Conservation (phyloP, 2,888 invertebrate species). For the Panorpa germanica region DNA sequence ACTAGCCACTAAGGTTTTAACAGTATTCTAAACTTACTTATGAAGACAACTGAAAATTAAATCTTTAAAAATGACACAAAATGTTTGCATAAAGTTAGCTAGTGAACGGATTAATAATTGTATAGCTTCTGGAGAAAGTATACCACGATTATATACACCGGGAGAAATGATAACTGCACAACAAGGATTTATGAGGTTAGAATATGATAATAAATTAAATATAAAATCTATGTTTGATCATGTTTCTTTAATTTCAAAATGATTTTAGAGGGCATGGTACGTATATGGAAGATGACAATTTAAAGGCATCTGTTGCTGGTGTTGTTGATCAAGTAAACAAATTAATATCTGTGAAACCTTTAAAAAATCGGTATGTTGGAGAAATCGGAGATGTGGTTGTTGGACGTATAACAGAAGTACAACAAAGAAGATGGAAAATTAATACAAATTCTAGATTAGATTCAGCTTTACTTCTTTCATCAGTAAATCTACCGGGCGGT, state of each 20-base stretch:
- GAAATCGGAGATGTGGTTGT: conserved; percentile 96
- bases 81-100: conserved; percentile 42
- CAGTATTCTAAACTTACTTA: too few relatives aligned
- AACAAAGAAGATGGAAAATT: conserved; percentile 87
- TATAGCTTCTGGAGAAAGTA: conserved; percentile 31
- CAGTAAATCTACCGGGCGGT: conserved; percentile 94
- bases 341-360: conserved; percentile 74
- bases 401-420: conserved; percentile 85
- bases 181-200: conserved; percentile 66
- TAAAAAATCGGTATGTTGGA: conserved; percentile 79
- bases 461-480: conserved; percentile 70
- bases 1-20: too few relatives aligned
- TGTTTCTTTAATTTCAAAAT: background rate
- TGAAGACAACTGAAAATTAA: too few relatives aligned
- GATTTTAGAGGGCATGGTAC: conserved; percentile 84
- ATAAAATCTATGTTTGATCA: conserved; percentile 9
- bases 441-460: conserved; percentile 83
- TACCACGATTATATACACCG: conserved; percentile 59
- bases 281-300: conserved; percentile 61
- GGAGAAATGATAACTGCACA: conserved; percentile 75
- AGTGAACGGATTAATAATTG: conserved; percentile 41
- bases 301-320: conserved; percentile 89
- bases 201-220: conserved; percentile 5
- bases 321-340: conserved; percentile 89
- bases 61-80: conserved; percentile 34